Conservation (phyloP, 2,888 invertebrate genomes). For the Tinea pellionella region DNA sequence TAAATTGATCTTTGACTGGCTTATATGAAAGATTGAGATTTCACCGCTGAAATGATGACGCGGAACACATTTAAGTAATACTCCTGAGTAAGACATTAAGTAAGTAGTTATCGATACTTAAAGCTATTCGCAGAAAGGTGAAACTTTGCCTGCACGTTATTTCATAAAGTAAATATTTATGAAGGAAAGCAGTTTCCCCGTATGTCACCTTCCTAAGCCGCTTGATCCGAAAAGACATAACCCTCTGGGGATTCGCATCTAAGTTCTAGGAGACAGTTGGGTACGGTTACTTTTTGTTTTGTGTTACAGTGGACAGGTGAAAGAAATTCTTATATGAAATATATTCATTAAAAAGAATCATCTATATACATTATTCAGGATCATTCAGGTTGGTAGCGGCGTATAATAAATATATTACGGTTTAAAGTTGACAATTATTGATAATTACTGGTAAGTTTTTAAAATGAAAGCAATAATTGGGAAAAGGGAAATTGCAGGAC, state of each 20-base stretch:
- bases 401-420: no score
- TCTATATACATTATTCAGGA: neutral
- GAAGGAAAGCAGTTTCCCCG: conserved; percentile 54
- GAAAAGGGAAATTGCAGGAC: no score
- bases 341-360: neutral
- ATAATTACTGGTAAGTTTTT: no score
- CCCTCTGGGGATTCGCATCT: conserved; percentile 61
- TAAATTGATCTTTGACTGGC: no score
- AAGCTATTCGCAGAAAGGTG: neutral
- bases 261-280: conserved; percentile 35
- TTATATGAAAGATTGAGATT: no score
- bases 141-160: conserved; percentile 31
- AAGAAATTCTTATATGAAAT: neutral
- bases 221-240: conserved; percentile 65
- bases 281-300: neutral
- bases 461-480: no score
- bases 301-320: conserved; percentile 4
- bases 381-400: neutral
- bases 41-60: no score
- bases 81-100: neutral
- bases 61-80: neutral
- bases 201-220: conserved; percentile 31
- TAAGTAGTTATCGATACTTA: conserved; percentile 6
- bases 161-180: conserved; percentile 70
- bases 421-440: no score